Evolutionary conservation across 37 sponge, comb jelly and placozoan species (phyloP).

Genomic region (Corticium candelabrum): DNA sequence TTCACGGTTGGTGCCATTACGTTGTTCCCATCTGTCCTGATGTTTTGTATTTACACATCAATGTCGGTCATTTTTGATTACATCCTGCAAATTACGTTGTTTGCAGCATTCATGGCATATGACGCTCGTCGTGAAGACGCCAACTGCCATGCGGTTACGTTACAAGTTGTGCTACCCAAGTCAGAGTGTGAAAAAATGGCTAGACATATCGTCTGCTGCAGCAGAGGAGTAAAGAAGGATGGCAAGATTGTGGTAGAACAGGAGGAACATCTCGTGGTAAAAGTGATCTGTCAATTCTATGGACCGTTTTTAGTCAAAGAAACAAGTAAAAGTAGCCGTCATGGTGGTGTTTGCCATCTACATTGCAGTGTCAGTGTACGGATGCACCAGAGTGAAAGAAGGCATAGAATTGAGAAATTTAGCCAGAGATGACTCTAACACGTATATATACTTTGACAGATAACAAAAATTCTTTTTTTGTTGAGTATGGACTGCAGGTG

Average conservation of each 20-base stretch:
- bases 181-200: not conserved
- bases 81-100: not conserved
- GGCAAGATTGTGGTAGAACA: not conserved
- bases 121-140: not conserved
- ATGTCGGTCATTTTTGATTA: not conserved
- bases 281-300: not conserved
- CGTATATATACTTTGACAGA: not conserved
- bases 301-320: not conserved
- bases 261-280: not conserved
- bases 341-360: not conserved
- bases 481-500: not conserved
- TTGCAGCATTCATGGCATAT: not conserved
- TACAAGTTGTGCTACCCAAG: not conserved
- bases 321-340: not conserved
- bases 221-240: not conserved
- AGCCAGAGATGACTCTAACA: not conserved
- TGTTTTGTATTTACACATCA: not conserved
- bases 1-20: not conserved
- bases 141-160: not conserved
- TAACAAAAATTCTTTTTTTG: not conserved
- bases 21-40: not conserved
- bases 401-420: not conserved
- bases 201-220: not conserved
- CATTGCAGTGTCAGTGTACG: not conserved
- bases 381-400: not conserved